Percentiles rank a stretch among this genome's conserved stretches.
Conservation (phyloP, 2,888 invertebrate genomes). For the Lordiphosa fenestrarum region DNA sequence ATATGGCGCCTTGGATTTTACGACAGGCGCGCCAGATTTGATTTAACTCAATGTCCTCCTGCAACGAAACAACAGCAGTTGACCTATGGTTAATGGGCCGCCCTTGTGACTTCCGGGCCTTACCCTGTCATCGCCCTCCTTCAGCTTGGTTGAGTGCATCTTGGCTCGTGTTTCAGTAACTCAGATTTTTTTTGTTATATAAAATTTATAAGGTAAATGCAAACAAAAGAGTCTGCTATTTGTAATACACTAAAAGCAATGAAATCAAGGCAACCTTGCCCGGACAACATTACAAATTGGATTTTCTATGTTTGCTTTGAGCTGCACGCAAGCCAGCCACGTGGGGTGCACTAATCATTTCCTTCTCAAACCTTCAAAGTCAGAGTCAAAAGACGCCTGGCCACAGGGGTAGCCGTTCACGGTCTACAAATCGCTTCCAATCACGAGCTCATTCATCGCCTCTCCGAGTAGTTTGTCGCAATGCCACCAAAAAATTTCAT, state of each 20-base stretch:
- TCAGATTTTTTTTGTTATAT: conserved; percentile 28
- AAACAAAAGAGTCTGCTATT: conserved; percentile 22
- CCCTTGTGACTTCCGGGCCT: conserved; percentile 18
- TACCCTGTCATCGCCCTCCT: conserved; percentile 67
- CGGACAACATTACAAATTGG: conserved; percentile 49
- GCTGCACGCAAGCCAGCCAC: conserved; percentile 35
- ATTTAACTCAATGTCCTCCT: conserved; percentile 80
- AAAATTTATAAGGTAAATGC: conserved; percentile 27
- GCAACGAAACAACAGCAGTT: neutral
- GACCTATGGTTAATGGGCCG: conserved; percentile 8
- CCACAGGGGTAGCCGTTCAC: conserved; percentile 16
- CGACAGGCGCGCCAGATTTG: conserved; percentile 90
- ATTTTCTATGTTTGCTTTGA: conserved; percentile 59
- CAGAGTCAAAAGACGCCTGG: conserved; percentile 15
- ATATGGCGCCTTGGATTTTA: conserved; percentile 88
- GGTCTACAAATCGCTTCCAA: conserved; percentile 51
- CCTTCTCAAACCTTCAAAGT: conserved; percentile 37
- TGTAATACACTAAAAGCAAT: conserved; percentile 32
- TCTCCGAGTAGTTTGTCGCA: conserved; percentile 58
- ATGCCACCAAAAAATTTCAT: conserved; percentile 69
- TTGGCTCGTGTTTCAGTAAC: conserved; percentile 34
- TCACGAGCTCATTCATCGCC: conserved; percentile 67
- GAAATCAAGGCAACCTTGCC: conserved; percentile 40
- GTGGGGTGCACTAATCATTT: conserved; percentile 58
- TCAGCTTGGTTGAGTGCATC: conserved; percentile 60